These are phyloP conservation scores for Apis florea DNA, from an alignment of 1,140 invertebrate genomes.

Conservation along the genomic window DNA sequence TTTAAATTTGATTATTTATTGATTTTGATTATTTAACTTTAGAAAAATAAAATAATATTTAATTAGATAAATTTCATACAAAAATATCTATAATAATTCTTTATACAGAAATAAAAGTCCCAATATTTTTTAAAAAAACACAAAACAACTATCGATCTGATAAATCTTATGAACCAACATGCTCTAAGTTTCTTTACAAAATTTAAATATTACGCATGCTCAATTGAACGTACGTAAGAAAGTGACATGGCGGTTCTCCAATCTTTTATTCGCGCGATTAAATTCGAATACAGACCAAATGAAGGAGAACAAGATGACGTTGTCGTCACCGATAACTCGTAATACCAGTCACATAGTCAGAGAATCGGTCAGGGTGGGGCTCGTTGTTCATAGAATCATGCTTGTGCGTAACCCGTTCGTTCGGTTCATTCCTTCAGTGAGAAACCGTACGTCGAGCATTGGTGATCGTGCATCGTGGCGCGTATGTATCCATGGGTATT, in stretches of 20 bases:
- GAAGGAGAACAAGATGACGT: slow-evolving; percentile 41
- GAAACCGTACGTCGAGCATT: slow-evolving; percentile 39
- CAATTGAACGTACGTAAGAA: neutral
- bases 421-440: slow-evolving; percentile 29
- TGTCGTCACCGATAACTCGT: slow-evolving; percentile 55
- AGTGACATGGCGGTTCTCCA: neutral
- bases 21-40: no score
- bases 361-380: slow-evolving; percentile 51
- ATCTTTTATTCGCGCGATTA: neutral
- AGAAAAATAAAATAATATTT: no score
- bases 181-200: no score
- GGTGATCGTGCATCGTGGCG: neutral
- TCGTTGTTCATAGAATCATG: slow-evolving; percentile 17
- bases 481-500: no score
- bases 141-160: no score
- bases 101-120: no score
- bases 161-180: no score
- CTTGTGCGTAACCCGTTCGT: neutral
- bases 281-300: neutral
- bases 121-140: no score
- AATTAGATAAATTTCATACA: no score
- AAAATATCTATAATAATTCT: no score
- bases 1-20: no score
- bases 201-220: no score
- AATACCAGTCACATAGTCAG: neutral